phyloP scores from a whole-genome alignment of 2,888 invertebrate genomes.

The Adela reaumurella region DNA sequence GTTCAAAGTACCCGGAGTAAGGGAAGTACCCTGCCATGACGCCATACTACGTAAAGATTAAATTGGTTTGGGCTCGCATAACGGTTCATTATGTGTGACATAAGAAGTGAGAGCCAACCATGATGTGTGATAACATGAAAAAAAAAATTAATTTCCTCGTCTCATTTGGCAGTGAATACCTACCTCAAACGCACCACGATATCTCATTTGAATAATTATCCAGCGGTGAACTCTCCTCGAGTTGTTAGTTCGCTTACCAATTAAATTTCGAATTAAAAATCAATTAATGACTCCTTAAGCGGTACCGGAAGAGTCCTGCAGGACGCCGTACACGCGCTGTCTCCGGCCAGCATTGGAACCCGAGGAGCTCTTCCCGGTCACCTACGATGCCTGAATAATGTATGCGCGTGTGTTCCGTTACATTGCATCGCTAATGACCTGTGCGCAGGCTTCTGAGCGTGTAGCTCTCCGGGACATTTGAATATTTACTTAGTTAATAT shows the following conservation, averaged over 20 bases:
- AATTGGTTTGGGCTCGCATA: too few species aligned
- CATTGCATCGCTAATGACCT: slow-evolving; percentile 43
- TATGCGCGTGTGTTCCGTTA: slow-evolving; percentile 32
- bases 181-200: not conserved
- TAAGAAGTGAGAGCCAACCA: too few species aligned
- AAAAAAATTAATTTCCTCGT: not conserved
- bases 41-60: too few species aligned
- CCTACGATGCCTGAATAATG: slow-evolving; percentile 11
- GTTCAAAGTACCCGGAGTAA: too few species aligned
- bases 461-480: slow-evolving; percentile 11
- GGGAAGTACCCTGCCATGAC: too few species aligned
- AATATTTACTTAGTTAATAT: slow-evolving; percentile 27
- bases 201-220: slow-evolving; percentile 24
- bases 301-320: not conserved
- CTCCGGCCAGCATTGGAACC: not conserved
- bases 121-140: too few species aligned
- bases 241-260: too few species aligned
- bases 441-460: slow-evolving; percentile 15
- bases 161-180: not conserved
- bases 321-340: not conserved
- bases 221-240: not conserved
- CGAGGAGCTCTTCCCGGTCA: slow-evolving; percentile 3
- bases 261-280: slow-evolving; percentile 26
- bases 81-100: too few species aligned
- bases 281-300: slow-evolving; percentile 18